Evolutionary conservation across 2,113 vertebrate species (phyloP).

Genomic region (Sterrhoptilus dennistouni): DNA sequence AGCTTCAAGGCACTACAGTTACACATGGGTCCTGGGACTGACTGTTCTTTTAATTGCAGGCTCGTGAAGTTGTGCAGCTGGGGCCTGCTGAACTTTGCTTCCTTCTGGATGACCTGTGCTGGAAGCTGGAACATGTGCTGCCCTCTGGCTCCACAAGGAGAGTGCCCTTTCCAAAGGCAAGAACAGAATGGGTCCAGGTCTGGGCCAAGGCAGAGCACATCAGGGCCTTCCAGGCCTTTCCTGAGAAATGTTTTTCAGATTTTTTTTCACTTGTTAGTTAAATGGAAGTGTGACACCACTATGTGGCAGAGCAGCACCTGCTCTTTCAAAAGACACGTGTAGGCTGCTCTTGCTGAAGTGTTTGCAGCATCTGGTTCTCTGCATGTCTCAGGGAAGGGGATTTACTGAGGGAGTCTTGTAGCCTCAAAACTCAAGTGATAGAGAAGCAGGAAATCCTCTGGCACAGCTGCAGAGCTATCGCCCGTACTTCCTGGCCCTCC

Average conservation of each 20-base stretch:
- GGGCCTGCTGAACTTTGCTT: conserved; percentile 89
- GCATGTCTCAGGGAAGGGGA: neutral
- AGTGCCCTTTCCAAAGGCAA: conserved; percentile 85
- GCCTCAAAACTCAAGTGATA: neutral
- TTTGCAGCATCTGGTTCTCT: neutral
- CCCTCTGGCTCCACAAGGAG: conserved; percentile 75
- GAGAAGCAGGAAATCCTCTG: too few species aligned
- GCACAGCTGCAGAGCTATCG: too few species aligned
- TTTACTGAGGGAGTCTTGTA: neutral
- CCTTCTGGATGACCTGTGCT: conserved; percentile 91
- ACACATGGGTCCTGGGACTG: neutral
- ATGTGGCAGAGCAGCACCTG: neutral
- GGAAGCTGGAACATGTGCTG: conserved; percentile 88
- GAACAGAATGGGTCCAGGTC: neutral
- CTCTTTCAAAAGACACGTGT: neutral
- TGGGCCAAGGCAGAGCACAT: neutral
- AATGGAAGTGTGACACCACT: neutral
- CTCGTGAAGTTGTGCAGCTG: conserved; percentile 85
- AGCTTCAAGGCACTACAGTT: neutral
- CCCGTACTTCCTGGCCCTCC: neutral
- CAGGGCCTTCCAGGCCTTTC: neutral
- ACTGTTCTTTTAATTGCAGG: conserved; percentile 68
- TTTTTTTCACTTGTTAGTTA: neutral
- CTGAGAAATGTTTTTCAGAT: neutral
- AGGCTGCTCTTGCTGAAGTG: neutral